phyloP scores from a whole-genome alignment of 1,140 invertebrate species.

The Leptinotarsa undecemlineata region DNA sequence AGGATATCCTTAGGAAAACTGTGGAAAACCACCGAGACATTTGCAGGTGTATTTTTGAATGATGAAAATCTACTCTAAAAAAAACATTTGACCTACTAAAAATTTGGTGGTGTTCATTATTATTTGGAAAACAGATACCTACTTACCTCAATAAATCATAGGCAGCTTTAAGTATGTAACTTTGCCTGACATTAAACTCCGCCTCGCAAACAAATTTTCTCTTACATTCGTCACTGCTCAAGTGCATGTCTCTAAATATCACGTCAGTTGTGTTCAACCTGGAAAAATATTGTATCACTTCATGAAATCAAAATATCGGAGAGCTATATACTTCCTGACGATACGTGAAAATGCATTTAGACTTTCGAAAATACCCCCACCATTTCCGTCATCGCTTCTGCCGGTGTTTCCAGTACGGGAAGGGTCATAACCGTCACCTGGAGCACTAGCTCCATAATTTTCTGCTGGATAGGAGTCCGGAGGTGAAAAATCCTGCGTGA shows the following conservation, averaged over 20 bases:
- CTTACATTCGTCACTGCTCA: slow-evolving; percentile 45
- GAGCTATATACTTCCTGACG: background rate
- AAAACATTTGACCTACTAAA: too few relatives aligned
- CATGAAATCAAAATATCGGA: too few relatives aligned
- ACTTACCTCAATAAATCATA: slow-evolving; percentile 45
- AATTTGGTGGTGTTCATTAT: too few relatives aligned
- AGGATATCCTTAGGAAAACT: too few relatives aligned
- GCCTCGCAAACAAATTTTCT: slow-evolving; percentile 51
- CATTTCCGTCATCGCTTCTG: slow-evolving; percentile 6
- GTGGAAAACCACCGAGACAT: too few relatives aligned
- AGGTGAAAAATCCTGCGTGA: background rate
- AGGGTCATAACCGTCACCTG: background rate
- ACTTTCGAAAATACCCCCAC: background rate
- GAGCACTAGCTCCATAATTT: background rate
- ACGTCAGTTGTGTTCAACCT: slow-evolving; percentile 48
- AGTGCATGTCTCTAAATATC: slow-evolving; percentile 46
- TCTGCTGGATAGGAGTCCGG: background rate
- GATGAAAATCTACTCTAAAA: too few relatives aligned
- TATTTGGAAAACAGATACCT: background rate
- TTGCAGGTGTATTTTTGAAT: too few relatives aligned
- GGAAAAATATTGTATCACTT: slow-evolving; percentile 27
- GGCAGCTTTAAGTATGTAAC: slow-evolving; percentile 36
- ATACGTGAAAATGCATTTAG: background rate
- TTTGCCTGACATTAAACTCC: slow-evolving; percentile 40
- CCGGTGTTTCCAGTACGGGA: background rate